phyloP scores from a whole-genome alignment of 2,797 vertebrate genomes.

The Eremophila alpestris region DNA sequence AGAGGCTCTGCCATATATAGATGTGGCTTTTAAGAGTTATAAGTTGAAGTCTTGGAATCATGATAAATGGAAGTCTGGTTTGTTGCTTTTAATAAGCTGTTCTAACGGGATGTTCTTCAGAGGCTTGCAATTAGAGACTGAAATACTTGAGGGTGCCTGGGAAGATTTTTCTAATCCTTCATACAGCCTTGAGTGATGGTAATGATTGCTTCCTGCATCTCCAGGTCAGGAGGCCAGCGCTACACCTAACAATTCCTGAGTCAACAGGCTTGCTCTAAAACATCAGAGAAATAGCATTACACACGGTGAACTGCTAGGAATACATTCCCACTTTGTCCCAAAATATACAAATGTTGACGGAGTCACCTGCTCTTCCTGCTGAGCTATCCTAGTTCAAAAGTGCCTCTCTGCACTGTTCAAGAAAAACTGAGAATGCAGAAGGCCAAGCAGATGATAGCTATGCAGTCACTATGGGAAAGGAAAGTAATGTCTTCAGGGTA shows the following conservation, averaged over 20 bases:
- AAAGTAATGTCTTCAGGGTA: background rate
- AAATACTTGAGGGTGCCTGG: conserved; percentile 8
- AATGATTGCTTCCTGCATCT: background rate
- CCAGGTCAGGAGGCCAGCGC: background rate
- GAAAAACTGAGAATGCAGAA: background rate
- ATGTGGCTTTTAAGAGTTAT: background rate
- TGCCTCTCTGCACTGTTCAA: accelerated
- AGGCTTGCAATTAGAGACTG: conserved; percentile 36
- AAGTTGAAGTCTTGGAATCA: conserved; percentile 12
- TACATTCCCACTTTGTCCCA: background rate
- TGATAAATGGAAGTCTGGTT: background rate
- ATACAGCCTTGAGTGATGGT: background rate
- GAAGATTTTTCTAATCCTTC: conserved; percentile 16
- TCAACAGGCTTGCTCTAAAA: background rate
- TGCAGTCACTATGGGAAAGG: background rate
- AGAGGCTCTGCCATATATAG: background rate
- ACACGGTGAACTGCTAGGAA: background rate
- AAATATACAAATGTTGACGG: background rate
- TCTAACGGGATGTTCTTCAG: conserved; percentile 33
- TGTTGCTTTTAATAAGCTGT: conserved; percentile 60
- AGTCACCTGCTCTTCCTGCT: background rate
- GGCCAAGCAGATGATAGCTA: background rate
- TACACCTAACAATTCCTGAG: background rate
- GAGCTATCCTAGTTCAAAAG: background rate
- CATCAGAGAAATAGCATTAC: background rate